Evolutionary conservation across 2,113 vertebrate species (phyloP), one percentile per base, ranked within the genome.

Genomic region (Empidonax traillii): DNA sequence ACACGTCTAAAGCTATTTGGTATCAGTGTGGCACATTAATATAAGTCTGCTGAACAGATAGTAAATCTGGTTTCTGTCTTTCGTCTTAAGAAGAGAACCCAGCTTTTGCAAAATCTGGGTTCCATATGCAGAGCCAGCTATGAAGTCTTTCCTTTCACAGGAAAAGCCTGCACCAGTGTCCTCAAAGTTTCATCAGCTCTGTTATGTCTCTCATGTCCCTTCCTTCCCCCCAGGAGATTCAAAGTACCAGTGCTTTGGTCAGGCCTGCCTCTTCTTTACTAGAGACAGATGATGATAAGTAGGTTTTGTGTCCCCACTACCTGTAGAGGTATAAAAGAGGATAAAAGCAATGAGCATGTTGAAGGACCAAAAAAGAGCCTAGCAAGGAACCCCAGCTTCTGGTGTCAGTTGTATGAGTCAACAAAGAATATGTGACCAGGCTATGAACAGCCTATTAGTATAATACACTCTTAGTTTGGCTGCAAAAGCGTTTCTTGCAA

Each of bases 111-210:
- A 96, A 97, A 96, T 93, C 96, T 96, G 96, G 92, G 92, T 95
- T 96, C 96, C 96, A 97, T 96, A 97, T 96, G 96, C 94, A 97
- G 88, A 94, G 47, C 44, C 76, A 93, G 92, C 86, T 95, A 92
- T 96, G 90, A 97, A 96, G 69, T 96, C 88, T 92, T 96, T 97
- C 93, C 94, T 97, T 89, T 89, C 80, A 96, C 96, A 96, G 96
- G 95, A 96, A 97, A 94, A 97, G 95, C 79, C 94, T 94, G 92
- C 94, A 84, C 81, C 61, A 52, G 66, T 93, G 93, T 96, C 96
- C 92, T 96, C 80, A 62, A 84, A 96, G 90, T 95, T 96, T 96
- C 90, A 89, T 92, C 90, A 87, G 58, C 67, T 93, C 92, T 90
- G 46, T 86, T 90, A 68, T 46, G 65, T 55, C 83, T 96, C 79